Percentiles rank a stretch among this genome's conserved stretches.
Evolutionary conservation across 2,797 vertebrate genomes (phyloP).

Genomic region (Hydrocynus forskahlii): DNA sequence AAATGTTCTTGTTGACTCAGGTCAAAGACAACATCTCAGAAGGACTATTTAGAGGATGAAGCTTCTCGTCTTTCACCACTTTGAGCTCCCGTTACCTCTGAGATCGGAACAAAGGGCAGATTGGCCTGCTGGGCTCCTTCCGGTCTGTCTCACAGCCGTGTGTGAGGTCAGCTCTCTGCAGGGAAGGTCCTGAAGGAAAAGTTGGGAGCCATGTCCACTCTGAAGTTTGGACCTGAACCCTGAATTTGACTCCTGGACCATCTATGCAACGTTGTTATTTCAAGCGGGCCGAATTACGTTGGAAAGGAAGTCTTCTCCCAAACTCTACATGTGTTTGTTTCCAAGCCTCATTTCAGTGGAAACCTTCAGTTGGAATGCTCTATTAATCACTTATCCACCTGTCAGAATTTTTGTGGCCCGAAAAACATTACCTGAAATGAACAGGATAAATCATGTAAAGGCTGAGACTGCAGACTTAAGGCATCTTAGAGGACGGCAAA

Average conservation of each 20-base stretch:
- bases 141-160: neutral
- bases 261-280: too few species aligned
- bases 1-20: neutral
- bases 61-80: neutral
- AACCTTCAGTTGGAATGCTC: neutral
- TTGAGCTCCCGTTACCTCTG: neutral
- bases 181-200: neutral
- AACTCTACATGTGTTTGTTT: neutral
- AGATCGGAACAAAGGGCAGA: neutral
- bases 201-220: constrained; percentile 3
- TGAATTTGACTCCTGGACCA: neutral
- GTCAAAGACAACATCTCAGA: neutral
- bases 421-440: neutral
- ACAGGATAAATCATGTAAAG: neutral
- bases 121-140: neutral
- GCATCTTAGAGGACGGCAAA: neutral
- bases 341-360: neutral
- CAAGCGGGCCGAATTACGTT: too few species aligned
- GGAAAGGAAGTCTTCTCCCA: neutral
- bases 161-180: neutral
- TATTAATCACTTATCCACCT: neutral
- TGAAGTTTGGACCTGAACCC: neutral
- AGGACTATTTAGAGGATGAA: neutral
- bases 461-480: neutral
- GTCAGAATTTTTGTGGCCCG: neutral